phyloP scores from a whole-genome alignment of 2,113 vertebrate genomes.

The Dinomys branickii region DNA sequence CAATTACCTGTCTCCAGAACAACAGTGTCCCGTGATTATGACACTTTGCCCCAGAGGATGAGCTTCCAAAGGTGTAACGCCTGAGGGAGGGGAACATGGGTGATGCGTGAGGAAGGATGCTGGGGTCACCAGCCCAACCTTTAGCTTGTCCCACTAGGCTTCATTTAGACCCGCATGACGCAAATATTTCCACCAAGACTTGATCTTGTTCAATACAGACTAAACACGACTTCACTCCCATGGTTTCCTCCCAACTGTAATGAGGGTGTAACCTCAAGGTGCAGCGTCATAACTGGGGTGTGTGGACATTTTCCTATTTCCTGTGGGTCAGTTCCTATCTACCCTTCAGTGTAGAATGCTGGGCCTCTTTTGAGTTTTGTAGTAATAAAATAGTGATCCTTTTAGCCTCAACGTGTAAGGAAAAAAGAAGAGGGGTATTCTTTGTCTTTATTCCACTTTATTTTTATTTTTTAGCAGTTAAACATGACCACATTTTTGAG shows the following conservation, averaged over 20 bases:
- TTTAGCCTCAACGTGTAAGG: background rate
- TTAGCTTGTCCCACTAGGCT: background rate
- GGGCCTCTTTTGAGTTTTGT: background rate
- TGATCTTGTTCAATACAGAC: constrained; percentile 39
- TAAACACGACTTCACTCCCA: background rate
- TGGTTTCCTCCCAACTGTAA: constrained; percentile 56
- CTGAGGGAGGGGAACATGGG: background rate
- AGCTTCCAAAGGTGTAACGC: background rate
- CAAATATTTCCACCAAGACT: constrained; percentile 32
- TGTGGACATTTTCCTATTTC: background rate
- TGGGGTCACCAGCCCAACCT: background rate
- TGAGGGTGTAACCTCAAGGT: constrained; percentile 5
- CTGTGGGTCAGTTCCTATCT: background rate
- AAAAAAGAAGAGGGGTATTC: background rate
- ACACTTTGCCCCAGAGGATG: background rate
- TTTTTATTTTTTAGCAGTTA: background rate
- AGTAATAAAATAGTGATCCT: background rate
- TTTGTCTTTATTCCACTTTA: background rate
- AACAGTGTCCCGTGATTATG: background rate
- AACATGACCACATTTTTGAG: background rate
- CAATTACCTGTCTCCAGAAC: background rate
- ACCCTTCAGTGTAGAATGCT: background rate
- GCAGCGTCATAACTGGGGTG: constrained; percentile 30
- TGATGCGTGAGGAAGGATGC: background rate
- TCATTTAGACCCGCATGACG: background rate